These are phyloP conservation scores for Neogobius melanostomus DNA, from an alignment of 2,113 vertebrate genomes.

Conservation along the genomic window DNA sequence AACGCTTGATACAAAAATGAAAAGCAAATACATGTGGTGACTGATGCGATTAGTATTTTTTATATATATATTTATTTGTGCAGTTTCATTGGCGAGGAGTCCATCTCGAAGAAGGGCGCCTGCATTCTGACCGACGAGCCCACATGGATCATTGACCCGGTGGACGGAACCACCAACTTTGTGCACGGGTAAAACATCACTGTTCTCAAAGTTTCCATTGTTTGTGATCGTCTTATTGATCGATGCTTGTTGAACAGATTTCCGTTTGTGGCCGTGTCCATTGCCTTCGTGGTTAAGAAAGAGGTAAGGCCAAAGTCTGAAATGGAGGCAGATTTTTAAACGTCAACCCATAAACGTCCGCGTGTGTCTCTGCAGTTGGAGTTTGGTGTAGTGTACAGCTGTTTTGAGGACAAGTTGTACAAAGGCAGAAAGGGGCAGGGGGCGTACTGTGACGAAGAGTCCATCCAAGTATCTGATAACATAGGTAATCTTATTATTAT, in stretches of 20 bases:
- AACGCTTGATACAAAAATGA: too few relatives aligned
- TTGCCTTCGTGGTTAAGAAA: conserved; percentile 93
- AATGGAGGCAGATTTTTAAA: not conserved
- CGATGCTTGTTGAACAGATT: conserved; percentile 69
- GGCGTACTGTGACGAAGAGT: conserved; percentile 88
- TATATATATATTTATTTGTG: conserved; percentile 18
- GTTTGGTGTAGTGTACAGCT: conserved; percentile 95
- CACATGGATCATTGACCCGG: conserved; percentile 95
- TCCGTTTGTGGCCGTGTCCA: conserved; percentile 94
- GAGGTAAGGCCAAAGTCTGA: conserved; percentile 69
- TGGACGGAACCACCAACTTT: conserved; percentile 97
- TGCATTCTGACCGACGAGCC: conserved; percentile 86
- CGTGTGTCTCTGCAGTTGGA: conserved; percentile 77
- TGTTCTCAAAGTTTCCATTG: not conserved
- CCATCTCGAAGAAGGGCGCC: conserved; percentile 85
- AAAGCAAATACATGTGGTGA: too few relatives aligned
- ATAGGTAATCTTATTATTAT: conserved; percentile 70
- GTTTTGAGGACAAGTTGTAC: conserved; percentile 96
- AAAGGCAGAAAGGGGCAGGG: conserved; percentile 87
- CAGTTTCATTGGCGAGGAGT: conserved; percentile 97
- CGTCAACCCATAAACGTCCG: not conserved
- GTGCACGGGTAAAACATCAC: conserved; percentile 83
- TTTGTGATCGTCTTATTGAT: too few relatives aligned
- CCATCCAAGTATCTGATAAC: conserved; percentile 85
- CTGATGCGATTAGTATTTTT: not conserved